These are phyloP conservation scores for Drosophila orosa DNA, from an alignment of 1,140 invertebrate species.

Conservation along the genomic window DNA sequence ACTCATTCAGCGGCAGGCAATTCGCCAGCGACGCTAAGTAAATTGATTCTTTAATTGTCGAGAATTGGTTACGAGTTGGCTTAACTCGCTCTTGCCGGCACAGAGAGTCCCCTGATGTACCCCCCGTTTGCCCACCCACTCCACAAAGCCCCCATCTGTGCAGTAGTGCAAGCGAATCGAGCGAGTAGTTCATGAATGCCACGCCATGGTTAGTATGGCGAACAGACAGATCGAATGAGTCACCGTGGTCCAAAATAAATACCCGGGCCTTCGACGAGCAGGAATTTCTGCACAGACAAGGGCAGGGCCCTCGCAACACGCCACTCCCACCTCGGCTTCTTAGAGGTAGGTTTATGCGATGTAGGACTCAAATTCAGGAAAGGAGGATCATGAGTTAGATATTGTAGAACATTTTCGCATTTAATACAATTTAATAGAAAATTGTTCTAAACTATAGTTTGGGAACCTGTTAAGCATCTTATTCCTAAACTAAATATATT, in stretches of 20 bases:
- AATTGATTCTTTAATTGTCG: constrained; percentile 82
- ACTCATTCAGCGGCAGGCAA: constrained; percentile 55
- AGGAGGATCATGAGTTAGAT: too few relatives aligned
- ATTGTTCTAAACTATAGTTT: too few relatives aligned
- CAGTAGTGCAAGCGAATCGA: constrained; percentile 25
- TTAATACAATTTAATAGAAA: too few relatives aligned
- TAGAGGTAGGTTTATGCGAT: neutral
- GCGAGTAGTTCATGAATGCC: constrained; percentile 33
- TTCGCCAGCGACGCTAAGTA: constrained; percentile 79
- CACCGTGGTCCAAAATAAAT: constrained; percentile 73
- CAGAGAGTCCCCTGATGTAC: constrained; percentile 5
- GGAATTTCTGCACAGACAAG: constrained; percentile 45
- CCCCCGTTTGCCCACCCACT: constrained; percentile 15
- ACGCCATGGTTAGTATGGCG: constrained; percentile 28
- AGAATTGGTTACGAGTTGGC: constrained; percentile 80
- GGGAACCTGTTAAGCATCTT: too few relatives aligned
- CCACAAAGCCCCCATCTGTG: constrained; percentile 71
- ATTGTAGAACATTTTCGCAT: too few relatives aligned
- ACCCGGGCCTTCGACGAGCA: constrained; percentile 19
- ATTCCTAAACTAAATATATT: too few relatives aligned
- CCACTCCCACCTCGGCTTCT: constrained; percentile 18
- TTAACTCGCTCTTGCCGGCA: constrained; percentile 72
- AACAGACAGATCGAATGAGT: constrained; percentile 43
- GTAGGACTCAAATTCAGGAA: neutral
- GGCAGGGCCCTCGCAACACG: constrained; percentile 24